A percentile compares a stretch with the other conserved stretches of the same genome.
Conservation (phyloP, 2,113 vertebrate genomes). For the Ceyx melanurus region DNA sequence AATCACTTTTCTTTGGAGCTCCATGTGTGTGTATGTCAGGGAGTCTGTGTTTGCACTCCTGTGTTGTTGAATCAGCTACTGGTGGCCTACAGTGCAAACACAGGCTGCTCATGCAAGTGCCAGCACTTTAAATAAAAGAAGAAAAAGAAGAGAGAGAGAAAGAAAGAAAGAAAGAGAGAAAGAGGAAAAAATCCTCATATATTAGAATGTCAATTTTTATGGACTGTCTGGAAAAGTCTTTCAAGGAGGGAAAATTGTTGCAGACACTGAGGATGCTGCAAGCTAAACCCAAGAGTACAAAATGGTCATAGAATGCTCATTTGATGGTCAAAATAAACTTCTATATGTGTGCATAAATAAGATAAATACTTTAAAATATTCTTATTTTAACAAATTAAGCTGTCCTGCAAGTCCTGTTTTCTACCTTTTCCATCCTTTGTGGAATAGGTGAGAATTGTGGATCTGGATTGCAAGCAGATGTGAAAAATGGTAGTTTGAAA, state of each 20-base stretch:
- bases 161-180: neutral
- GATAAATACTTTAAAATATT: neutral
- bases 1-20: constrained; percentile 29
- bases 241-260: neutral
- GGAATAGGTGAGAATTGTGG: neutral
- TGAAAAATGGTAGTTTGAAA: neutral
- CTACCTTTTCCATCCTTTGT: neutral
- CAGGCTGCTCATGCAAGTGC: neutral
- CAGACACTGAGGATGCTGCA: neutral
- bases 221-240: neutral
- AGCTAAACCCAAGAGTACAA: neutral
- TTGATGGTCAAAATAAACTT: neutral
- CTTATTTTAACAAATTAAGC: neutral
- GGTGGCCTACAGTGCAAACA: neutral
- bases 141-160: no score
- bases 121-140: neutral
- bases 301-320: neutral
- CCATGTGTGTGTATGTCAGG: neutral
- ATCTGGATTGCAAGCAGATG: neutral
- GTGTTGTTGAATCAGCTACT: neutral
- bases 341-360: neutral
- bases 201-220: neutral
- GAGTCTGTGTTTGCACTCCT: neutral
- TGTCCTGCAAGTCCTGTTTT: neutral
- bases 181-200: neutral